These are phyloP conservation scores for Drosophila nigricruria DNA, from an alignment of 2,888 invertebrate genomes.

Conservation along the genomic window DNA sequence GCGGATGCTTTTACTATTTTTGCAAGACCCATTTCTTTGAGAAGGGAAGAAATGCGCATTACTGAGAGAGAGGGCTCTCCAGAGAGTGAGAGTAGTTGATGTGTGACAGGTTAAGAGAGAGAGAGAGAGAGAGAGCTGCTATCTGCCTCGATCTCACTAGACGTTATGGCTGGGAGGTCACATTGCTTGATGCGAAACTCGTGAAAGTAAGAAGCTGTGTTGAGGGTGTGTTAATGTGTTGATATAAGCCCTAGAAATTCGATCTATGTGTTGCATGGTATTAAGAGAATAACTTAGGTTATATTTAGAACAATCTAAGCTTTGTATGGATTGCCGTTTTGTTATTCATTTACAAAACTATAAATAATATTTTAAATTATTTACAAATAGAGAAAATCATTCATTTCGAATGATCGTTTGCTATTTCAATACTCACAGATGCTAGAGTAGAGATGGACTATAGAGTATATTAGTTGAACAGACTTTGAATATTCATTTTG, in stretches of 20 bases:
- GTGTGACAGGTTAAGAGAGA: not conserved
- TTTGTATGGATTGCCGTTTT: not conserved
- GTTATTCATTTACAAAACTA: not conserved
- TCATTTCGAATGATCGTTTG: not conserved
- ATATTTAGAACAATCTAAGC: not conserved
- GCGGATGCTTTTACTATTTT: slow-evolving; percentile 2
- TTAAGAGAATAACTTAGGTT: not conserved
- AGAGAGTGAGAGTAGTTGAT: not conserved
- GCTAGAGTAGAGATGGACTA: not conserved
- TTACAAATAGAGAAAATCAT: not conserved
- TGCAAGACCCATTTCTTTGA: not conserved
- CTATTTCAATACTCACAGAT: not conserved
- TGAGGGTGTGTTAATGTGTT: not conserved
- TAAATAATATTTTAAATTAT: not conserved
- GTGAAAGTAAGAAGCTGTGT: slow-evolving; percentile 3
- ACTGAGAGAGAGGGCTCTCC: not conserved
- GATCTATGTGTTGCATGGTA: not conserved
- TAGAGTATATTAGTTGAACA: not conserved
- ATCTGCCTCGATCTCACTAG: not conserved
- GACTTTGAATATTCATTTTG: not conserved
- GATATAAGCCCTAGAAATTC: not conserved
- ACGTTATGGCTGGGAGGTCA: slow-evolving; percentile 1
- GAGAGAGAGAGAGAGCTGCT: not conserved
- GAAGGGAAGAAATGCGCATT: not conserved
- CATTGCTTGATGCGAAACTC: not conserved